Evolutionary conservation across 2,888 invertebrate genomes (phyloP).

Genomic region (Stegophylla sp.): DNA sequence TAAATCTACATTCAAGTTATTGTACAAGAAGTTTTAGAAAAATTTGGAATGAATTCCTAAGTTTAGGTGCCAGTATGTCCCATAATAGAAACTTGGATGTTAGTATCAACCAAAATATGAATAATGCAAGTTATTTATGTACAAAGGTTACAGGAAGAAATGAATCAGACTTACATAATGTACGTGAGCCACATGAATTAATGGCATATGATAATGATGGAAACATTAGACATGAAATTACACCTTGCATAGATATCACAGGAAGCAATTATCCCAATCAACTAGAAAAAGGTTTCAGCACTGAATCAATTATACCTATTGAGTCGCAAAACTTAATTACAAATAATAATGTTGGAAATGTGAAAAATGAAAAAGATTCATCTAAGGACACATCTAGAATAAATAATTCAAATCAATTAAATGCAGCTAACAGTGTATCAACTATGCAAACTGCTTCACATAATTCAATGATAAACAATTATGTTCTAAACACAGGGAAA

Average conservation of each 20-base stretch:
- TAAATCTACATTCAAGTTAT: slow-evolving; percentile 19
- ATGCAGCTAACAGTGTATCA: background rate
- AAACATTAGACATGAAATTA: background rate
- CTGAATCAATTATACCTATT: background rate
- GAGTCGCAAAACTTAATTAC: background rate
- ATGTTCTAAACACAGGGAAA: background rate
- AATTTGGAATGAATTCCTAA: slow-evolving; percentile 1
- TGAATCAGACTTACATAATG: background rate
- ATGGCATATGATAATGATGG: background rate
- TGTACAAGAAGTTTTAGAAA: slow-evolving; percentile 13
- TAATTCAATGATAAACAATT: background rate
- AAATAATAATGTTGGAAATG: background rate
- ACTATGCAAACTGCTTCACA: background rate
- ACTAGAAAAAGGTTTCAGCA: background rate
- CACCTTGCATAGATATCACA: background rate
- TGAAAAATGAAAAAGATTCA: background rate
- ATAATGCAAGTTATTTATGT: background rate
- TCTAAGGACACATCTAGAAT: background rate
- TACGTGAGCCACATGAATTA: background rate
- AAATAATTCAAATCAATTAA: background rate
- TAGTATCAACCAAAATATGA: background rate
- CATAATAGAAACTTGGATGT: background rate
- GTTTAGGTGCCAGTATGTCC: background rate
- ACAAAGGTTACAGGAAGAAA: background rate
- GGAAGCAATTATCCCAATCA: background rate